These are phyloP conservation scores for Barbus barbus DNA, from an alignment of 2,113 vertebrate species.

Conservation along the genomic window DNA sequence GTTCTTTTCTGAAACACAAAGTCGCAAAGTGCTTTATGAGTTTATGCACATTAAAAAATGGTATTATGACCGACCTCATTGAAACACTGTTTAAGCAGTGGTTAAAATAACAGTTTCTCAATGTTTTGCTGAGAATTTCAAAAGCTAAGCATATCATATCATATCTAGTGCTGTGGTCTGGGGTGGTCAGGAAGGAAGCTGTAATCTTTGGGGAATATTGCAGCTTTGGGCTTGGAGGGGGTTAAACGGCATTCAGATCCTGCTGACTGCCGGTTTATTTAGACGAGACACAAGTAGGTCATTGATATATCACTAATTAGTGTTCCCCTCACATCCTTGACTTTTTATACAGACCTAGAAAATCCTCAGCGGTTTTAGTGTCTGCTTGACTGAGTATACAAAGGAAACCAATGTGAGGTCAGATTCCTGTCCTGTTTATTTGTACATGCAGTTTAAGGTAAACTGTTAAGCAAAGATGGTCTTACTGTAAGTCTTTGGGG, in stretches of 20 bases:
- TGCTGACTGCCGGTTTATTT: slow-evolving; percentile 46
- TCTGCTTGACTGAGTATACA: neutral
- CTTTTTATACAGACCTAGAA: slow-evolving; percentile 27
- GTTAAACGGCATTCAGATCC: slow-evolving; percentile 35
- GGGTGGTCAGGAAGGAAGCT: slow-evolving; percentile 50
- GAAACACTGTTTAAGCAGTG: neutral
- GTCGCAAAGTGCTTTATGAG: neutral
- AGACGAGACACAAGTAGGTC: slow-evolving; percentile 50
- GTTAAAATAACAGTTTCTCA: neutral
- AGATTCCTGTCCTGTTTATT: slow-evolving; percentile 20
- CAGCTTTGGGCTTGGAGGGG: slow-evolving; percentile 39
- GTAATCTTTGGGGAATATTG: slow-evolving; percentile 38
- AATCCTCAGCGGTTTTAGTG: neutral
- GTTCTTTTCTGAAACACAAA: neutral
- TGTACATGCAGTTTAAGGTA: neutral
- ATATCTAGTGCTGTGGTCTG: slow-evolving; percentile 48
- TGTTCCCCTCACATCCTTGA: slow-evolving; percentile 26
- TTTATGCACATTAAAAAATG: neutral
- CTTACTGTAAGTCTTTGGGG: slow-evolving; percentile 8
- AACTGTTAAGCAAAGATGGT: neutral
- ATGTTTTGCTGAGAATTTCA: slow-evolving; percentile 48
- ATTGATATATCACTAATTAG: slow-evolving; percentile 49
- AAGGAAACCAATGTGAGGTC: neutral
- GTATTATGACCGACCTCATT: neutral
- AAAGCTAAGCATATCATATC: slow-evolving; percentile 2